Conservation (phyloP, 2,113 vertebrate genomes). For the Ageneiosus marmoratus region DNA sequence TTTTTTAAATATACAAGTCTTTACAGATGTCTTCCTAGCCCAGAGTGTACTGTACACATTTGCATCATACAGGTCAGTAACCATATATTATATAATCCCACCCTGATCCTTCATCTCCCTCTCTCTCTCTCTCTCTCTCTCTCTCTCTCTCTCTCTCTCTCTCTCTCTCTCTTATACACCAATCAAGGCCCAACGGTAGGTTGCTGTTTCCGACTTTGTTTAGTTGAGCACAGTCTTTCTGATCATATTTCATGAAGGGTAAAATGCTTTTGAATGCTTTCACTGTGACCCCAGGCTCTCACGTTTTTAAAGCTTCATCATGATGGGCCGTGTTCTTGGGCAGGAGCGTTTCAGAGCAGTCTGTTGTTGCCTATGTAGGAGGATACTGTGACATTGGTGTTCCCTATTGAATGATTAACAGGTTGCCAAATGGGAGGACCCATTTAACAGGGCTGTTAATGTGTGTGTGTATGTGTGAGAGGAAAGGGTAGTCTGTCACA, state of each 20-base stretch:
- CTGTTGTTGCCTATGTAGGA: constrained; percentile 52
- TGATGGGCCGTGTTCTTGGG: constrained; percentile 56
- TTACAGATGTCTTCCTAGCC: background rate
- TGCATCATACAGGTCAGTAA: background rate
- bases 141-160: background rate
- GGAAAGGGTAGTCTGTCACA: constrained; percentile 72
- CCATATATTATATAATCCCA: background rate
- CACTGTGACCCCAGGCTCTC: constrained; percentile 71
- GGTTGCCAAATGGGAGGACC: constrained; percentile 55
- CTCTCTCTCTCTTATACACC: too few relatives aligned
- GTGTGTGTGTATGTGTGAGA: constrained; percentile 57
- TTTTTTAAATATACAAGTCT: background rate
- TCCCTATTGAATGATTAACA: constrained; percentile 68
- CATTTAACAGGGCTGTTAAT: constrained; percentile 55
- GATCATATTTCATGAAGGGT: constrained; percentile 68
- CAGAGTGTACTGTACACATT: background rate
- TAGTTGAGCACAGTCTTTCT: constrained; percentile 63
- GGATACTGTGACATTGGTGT: constrained; percentile 47
- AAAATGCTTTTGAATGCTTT: constrained; percentile 72
- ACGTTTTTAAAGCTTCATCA: constrained; percentile 70
- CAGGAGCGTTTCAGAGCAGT: constrained; percentile 38
- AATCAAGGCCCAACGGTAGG: too few relatives aligned
- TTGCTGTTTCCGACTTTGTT: too few relatives aligned
- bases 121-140: too few relatives aligned
- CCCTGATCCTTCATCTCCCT: background rate